phyloP scores from a whole-genome alignment of 1,140 invertebrate genomes.

The Brachionus sp. region DNA sequence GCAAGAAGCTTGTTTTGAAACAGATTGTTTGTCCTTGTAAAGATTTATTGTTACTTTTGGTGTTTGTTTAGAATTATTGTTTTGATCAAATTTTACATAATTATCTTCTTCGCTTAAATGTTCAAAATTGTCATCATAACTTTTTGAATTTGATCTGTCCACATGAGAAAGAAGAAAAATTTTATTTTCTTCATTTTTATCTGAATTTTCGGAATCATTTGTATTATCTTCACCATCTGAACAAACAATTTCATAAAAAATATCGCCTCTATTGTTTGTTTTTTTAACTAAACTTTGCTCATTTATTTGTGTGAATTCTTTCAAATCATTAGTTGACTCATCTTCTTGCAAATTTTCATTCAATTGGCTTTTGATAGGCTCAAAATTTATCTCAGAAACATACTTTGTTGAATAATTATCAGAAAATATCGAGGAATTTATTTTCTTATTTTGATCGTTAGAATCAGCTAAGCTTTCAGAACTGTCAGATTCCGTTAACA shows the following conservation, averaged over 20 bases:
- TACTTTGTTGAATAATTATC: neutral
- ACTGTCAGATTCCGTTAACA: neutral
- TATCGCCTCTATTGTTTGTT: neutral
- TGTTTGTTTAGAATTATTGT: neutral
- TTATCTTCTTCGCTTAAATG: neutral
- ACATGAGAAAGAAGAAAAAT: neutral
- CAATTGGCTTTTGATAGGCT: neutral
- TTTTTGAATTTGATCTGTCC: neutral
- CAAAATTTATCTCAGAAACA: neutral
- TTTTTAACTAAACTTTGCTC: neutral
- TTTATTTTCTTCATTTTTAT: neutral
- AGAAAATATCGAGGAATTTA: neutral
- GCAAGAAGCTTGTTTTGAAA: neutral
- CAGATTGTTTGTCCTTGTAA: neutral
- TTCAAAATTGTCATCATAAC: neutral
- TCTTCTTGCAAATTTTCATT: neutral
- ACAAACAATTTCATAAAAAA: neutral
- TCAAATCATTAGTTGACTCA: neutral
- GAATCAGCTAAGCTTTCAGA: neutral
- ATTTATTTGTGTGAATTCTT: neutral
- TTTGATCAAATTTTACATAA: neutral
- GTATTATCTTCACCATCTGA: neutral
- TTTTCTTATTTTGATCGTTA: neutral
- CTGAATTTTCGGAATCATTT: neutral
- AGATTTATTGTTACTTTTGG: neutral